Evolutionary conservation across 2,797 vertebrate species (phyloP).

Genomic region (Channa striata): DNA sequence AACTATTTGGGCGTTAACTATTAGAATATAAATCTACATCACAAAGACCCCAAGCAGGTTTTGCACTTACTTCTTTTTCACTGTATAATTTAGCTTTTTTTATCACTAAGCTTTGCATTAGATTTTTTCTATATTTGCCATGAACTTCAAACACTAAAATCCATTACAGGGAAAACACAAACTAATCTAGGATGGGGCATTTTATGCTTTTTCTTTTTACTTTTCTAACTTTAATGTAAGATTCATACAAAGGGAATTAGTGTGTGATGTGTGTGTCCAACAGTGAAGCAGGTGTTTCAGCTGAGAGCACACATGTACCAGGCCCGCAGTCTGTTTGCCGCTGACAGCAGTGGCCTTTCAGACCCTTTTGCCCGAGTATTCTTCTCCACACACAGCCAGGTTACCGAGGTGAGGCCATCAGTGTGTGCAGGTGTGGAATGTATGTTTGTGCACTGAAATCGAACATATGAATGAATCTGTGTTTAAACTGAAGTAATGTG

Average conservation of each 20-base stretch:
- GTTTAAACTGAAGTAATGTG: neutral
- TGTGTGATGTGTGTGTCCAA: slow-evolving; percentile 23
- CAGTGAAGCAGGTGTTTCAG: slow-evolving; percentile 98
- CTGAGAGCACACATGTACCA: slow-evolving; percentile 98
- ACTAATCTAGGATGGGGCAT: neutral
- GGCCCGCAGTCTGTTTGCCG: slow-evolving; percentile 94
- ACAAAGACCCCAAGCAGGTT: neutral
- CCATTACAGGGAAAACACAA: slow-evolving; percentile 7
- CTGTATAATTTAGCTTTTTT: neutral
- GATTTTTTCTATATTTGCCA: neutral
- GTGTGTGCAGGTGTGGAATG: neutral
- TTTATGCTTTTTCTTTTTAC: slow-evolving; percentile 5
- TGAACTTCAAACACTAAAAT: slow-evolving; percentile 29
- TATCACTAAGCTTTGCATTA: neutral
- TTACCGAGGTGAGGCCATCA: slow-evolving; percentile 90
- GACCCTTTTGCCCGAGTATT: slow-evolving; percentile 96
- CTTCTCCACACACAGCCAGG: slow-evolving; percentile 98
- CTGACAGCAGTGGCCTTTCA: slow-evolving; percentile 95
- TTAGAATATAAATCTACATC: neutral
- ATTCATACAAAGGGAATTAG: neutral
- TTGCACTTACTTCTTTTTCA: neutral
- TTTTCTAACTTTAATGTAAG: neutral
- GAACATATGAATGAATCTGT: neutral
- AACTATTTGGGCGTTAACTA: neutral
- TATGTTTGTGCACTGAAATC: slow-evolving; percentile 68